Evolutionary conservation across 2,888 invertebrate genomes (phyloP), one percentile per base, ranked within the genome.

Genomic region (Vannuccia rotundouncinata): DNA sequence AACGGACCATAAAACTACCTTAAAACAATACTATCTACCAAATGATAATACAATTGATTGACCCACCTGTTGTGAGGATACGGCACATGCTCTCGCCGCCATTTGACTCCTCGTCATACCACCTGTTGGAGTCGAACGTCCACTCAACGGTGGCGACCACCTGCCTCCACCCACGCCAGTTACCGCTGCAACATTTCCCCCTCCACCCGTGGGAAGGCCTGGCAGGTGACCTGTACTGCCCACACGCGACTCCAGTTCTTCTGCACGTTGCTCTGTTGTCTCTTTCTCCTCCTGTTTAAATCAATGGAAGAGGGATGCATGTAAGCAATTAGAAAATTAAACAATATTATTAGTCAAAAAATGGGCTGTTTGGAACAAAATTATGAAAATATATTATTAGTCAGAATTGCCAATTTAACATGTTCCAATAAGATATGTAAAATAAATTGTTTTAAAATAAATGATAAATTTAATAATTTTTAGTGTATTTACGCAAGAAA

Each of bases 201-300:
- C 74, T 1, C 45, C 45, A 13, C 29, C 31, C 27, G 10, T 27
- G 79, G 28, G 22, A 10, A 76, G 78, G 1, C 31, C 25, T 1
- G 79, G 25, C 0, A 27, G 31, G 28, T 31, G 75, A 59, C 79
- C 31, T 25, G 59, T 73, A 59, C 30, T 77, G 5, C 95, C 96
- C 83, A 97, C 94, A 85, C 95, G 91, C 83, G 94, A 95, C 89
- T 98, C 99, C 82, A 99, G 90, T 88, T 98, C 98, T 89, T 98
- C 98, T 0, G 98, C 98, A 74, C 97, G 89, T 1, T 95, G 95
- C 89, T 99, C 98, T 0, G 99, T 89, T 45, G 85, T 87, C 79
- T 89, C 88, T 84, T 97, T 97, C 89, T 97, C 97, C 89, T 96
- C 95, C 91, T 97, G 93, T 79, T 91, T n/a, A 29, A 66, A 66